Base-by-base conservation (phyloP, 2,888 invertebrate species). In the Phengaris alcon region DNA sequence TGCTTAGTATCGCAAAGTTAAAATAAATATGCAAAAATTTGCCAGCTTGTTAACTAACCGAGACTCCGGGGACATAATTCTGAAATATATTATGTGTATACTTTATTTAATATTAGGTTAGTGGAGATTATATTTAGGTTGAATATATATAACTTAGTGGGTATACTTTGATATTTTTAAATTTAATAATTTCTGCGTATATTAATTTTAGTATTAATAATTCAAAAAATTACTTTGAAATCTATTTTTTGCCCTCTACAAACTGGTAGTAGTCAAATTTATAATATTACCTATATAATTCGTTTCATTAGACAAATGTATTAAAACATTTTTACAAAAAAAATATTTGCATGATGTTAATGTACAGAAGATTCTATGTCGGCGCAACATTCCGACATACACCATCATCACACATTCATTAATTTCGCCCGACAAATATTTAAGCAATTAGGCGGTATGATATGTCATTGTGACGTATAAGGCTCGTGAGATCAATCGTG, bases 381-480 rank as follows among this genome's bases (percentile, higher is more conserved):
- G 35, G 35, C 48, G 7, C 48, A 48, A 48, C 64, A 13, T 55
- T 55, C 15, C 35, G 35, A 35, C 35, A 35, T 35, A 35, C n/a
- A 55, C 59, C 69, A 57, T 15, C 48, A 72, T 52, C 52, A 75
- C 52, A n/a, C 73, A 68, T 68, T 75, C 51, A 72, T 75, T 75
- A 44, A 73, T 48, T 51, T 68, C 15, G 10, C n/a, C 51, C 59
- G 68, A 74, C 68, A 74, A 68, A 35, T 74, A 68, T 74, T 46
- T 74, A 54, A 74, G 52, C 54, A 68, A 68, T 68, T 54, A 74
- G 54, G 68, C 70, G 51, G 48, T 52, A 51, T 72, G 72, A 72
- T 72, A 54, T 70, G 76, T 79, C 76, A 79, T 78, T 78, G 79
- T 79, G 79, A 75, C 77, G 77, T 78, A 75, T 51, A 76, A 78